phyloP scores from a whole-genome alignment of 2,888 invertebrate genomes.

The Rhagonycha fulva region DNA sequence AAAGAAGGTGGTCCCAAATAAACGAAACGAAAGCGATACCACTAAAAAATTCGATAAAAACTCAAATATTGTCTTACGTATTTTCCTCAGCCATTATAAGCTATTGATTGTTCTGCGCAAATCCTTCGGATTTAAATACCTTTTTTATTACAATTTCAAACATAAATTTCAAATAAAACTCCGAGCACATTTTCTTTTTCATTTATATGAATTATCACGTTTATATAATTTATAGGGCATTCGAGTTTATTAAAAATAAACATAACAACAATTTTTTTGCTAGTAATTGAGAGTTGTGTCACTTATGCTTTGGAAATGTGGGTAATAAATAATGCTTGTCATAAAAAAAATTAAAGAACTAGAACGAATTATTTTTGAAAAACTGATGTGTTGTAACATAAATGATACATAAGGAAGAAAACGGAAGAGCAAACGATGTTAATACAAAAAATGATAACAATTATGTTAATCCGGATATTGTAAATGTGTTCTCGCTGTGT shows the following conservation, averaged over 20 bases:
- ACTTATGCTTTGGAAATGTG: background rate
- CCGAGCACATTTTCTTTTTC: background rate
- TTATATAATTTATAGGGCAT: background rate
- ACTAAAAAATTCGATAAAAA: slow-evolving; percentile 18
- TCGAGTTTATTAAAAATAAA: background rate
- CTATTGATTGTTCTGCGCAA: slow-evolving; percentile 30
- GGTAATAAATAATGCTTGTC: background rate
- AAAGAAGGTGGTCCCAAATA: slow-evolving; percentile 12
- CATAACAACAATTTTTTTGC: background rate
- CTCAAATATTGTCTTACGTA: slow-evolving; percentile 34
- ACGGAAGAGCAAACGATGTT: background rate
- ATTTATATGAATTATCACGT: background rate
- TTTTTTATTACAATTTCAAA: slow-evolving; percentile 20
- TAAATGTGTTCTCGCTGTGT: background rate
- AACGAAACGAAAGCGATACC: slow-evolving; percentile 16
- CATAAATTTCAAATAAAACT: background rate
- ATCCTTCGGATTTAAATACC: slow-evolving; percentile 25
- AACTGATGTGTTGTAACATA: background rate
- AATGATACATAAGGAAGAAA: background rate
- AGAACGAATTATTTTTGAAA: background rate
- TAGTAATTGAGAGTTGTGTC: background rate
- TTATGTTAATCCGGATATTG: background rate
- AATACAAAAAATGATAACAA: background rate
- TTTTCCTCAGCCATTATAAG: slow-evolving; percentile 14
- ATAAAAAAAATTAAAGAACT: background rate